Conservation (phyloP, 2,113 vertebrate genomes). For the Spermophilus dauricus region DNA sequence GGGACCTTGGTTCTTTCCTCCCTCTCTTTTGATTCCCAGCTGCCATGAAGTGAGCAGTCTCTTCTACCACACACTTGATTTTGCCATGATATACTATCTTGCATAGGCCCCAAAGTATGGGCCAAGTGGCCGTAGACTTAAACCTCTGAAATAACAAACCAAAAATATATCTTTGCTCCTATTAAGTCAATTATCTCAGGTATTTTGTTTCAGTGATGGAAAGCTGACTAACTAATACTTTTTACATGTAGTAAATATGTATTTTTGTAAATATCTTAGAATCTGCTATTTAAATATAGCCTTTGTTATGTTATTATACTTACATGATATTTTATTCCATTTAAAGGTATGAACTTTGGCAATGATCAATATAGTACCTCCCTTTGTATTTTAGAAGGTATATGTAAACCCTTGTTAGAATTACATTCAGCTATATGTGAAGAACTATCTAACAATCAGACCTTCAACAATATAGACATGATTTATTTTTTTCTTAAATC, state of each 20-base stretch:
- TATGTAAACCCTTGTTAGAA: not conserved
- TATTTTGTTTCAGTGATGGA: not conserved
- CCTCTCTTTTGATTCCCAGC: too few relatives aligned
- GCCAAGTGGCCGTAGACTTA: not conserved
- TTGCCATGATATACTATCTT: too few relatives aligned
- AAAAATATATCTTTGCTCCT: not conserved
- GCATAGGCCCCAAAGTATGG: not conserved
- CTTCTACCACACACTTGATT: not conserved
- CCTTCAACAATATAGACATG: not conserved
- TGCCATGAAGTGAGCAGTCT: not conserved
- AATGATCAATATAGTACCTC: not conserved
- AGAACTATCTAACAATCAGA: slow-evolving; percentile 3
- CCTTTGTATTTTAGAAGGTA: not conserved
- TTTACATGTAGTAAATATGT: not conserved
- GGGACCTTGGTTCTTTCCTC: not conserved
- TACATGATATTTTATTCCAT: not conserved
- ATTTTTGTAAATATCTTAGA: not conserved
- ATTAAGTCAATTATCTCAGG: not conserved
- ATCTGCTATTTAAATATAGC: not conserved
- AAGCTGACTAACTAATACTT: not conserved
- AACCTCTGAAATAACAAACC: not conserved
- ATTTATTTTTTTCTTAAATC: not conserved
- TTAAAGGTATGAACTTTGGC: not conserved
- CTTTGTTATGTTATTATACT: not conserved
- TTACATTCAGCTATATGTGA: not conserved